These are phyloP conservation scores for Hypolimnas misippus DNA, from an alignment of 2,888 invertebrate genomes.

Conservation along the genomic window DNA sequence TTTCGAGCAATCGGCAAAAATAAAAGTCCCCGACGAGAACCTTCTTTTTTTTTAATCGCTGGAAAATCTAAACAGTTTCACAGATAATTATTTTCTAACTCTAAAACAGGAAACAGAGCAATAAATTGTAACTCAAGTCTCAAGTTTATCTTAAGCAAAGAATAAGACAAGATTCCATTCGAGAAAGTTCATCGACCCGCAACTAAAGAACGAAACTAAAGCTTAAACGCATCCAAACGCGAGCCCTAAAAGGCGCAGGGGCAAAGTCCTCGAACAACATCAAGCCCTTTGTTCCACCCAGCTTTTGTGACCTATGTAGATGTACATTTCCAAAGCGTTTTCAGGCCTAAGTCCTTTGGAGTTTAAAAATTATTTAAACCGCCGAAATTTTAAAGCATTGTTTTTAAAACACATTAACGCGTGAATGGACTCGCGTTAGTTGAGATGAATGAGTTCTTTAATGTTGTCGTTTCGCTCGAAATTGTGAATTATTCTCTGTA, in stretches of 20 bases:
- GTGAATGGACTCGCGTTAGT: constrained; percentile 5
- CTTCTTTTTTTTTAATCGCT: background rate
- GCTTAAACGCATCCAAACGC: constrained; percentile 11
- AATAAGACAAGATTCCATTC: background rate
- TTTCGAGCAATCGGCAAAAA: no score
- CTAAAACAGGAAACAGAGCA: background rate
- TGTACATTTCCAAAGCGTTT: no score
- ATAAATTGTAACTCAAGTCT: background rate
- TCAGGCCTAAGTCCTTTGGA: constrained; percentile 6
- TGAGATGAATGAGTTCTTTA: background rate
- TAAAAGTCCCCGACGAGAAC: background rate
- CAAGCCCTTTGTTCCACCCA: constrained; percentile 24
- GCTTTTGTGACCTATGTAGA: constrained; percentile 12
- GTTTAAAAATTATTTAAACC: constrained; percentile 10
- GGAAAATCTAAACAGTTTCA: background rate
- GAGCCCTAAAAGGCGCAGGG: constrained; percentile 22
- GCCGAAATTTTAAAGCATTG: constrained; percentile 15
- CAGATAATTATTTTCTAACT: background rate
- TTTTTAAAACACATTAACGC: constrained; percentile 10
- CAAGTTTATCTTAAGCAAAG: background rate
- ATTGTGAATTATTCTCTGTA: background rate
- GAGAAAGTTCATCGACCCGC: constrained; percentile 25
- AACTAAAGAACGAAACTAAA: background rate
- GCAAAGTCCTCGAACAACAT: constrained; percentile 24
- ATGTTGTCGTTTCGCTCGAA: constrained; percentile 6